A percentile compares a stretch with the other conserved stretches of the same genome.
Conservation (phyloP, 2,797 vertebrate species). For the Phoeniculus purpureus region DNA sequence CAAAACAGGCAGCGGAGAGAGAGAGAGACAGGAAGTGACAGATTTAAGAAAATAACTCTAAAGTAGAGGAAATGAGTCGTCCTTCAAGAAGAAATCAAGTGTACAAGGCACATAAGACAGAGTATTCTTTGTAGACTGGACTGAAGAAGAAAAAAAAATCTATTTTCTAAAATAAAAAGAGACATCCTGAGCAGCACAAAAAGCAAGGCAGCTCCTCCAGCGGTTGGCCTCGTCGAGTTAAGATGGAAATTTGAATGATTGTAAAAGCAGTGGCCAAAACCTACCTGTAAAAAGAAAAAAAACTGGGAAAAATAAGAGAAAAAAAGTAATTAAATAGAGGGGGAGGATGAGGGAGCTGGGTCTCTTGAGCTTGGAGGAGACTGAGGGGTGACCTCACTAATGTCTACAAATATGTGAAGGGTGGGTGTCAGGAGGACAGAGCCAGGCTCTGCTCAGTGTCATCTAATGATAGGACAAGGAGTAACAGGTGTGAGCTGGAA, state of each 20-base stretch:
- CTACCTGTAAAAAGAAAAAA: neutral
- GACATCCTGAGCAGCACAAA: slow-evolving; percentile 7
- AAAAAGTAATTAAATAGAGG: neutral
- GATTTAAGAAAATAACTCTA: slow-evolving; percentile 69
- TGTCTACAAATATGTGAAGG: too few species aligned
- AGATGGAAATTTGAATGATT: neutral
- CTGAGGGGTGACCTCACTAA: too few species aligned
- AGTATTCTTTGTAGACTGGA: slow-evolving; percentile 61
- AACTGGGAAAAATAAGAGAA: neutral
- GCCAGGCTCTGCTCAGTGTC: too few species aligned
- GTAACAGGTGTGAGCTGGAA: too few species aligned
- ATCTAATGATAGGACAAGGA: too few species aligned
- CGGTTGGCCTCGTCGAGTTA: neutral
- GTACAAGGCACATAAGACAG: slow-evolving; percentile 50
- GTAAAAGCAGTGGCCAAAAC: neutral
- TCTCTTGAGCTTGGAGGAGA: too few species aligned
- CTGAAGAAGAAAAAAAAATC: neutral
- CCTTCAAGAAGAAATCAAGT: slow-evolving; percentile 63
- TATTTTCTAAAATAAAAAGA: neutral
- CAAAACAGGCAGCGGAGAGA: slow-evolving; percentile 47
- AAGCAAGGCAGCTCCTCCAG: slow-evolving; percentile 6
- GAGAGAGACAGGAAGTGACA: slow-evolving; percentile 67
- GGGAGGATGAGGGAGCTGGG: neutral
- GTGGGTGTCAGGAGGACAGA: too few species aligned
- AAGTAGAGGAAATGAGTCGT: slow-evolving; percentile 65